Base-by-base conservation (phyloP, 2,113 vertebrate species). In the Gambusia holbrooki region DNA sequence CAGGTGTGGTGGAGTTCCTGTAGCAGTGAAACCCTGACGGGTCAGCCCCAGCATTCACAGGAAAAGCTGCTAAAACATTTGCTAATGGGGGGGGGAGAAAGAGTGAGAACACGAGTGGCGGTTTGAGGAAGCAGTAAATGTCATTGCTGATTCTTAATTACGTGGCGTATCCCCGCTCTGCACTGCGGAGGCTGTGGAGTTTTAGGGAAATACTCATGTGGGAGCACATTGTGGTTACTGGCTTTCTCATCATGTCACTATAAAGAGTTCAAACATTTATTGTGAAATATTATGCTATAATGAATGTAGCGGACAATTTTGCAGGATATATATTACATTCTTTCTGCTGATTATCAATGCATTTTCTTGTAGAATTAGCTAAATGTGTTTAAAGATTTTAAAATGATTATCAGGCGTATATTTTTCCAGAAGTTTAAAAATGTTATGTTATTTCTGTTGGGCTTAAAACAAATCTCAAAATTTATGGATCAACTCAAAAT, bases 71-170 rank as follows among this genome's bases (percentile, higher is more conserved):
- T 86, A 72, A 90, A 90, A 86, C 83, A 83, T 68, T 76, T 87
- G 79, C 80, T 86, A 80, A 89, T 89, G 86, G 5, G 4, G 35
- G 35, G 35, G 35, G 2, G 35, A 2, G 10, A 89, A 90, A 74
- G 77, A 71, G 79, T 11, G 48, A 66, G 82, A 82, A 58, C 33
- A 45, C 71, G 63, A 79, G 69, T 29, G 33, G 22, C 51, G 0
- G 75, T 25, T 73, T 85, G 82, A 89, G 91, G 87, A 92, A 91
- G 83, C 77, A 71, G 77, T 94, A 93, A 93, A 93, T 92, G 88
- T 91, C 90, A 90, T 42, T 65, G 78, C 63, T 73, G 84, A 79
- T 88, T 86, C 84, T 83, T 89, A 84, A 90, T 89, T 73, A 88
- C 71, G 54, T 73, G 51, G 11, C 29, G 64, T 6, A 22, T 86